Evolutionary conservation across 2,113 vertebrate species (phyloP).

Genomic region (Bostrychus sinensis): DNA sequence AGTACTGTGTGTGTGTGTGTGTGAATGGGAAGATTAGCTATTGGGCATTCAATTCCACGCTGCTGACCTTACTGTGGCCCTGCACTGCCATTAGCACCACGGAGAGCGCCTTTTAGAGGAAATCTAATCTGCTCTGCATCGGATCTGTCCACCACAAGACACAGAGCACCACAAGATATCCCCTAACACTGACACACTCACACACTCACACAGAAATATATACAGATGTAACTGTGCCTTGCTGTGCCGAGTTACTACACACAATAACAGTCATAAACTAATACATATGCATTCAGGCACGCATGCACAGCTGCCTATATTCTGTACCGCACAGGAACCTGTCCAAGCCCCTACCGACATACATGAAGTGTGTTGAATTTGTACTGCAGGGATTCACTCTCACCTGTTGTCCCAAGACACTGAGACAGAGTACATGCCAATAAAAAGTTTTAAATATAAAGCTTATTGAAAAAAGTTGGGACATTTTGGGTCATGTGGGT

Average conservation of each 20-base stretch:
- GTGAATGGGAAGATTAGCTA: conserved; percentile 52
- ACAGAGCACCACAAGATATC: conserved; percentile 60
- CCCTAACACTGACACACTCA: conserved; percentile 18
- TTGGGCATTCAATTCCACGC: conserved; percentile 64
- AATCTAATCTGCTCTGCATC: conserved; percentile 75
- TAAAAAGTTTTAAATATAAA: too few relatives aligned
- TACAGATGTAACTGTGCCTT: neutral
- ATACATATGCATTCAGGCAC: conserved; percentile 11
- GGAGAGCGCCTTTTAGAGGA: conserved; percentile 73
- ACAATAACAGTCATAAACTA: neutral
- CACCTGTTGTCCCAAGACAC: neutral
- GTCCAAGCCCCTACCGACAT: neutral
- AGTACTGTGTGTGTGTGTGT: conserved; percentile 8
- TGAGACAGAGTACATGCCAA: neutral
- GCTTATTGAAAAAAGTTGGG: too few relatives aligned
- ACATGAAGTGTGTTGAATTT: neutral
- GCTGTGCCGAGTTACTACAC: neutral
- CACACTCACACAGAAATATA: conserved; percentile 8
- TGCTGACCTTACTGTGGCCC: conserved; percentile 69
- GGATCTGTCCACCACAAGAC: conserved; percentile 64
- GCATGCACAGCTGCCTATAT: conserved; percentile 4
- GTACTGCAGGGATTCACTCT: neutral
- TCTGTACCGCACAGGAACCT: too few relatives aligned
- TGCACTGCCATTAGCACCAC: conserved; percentile 62
- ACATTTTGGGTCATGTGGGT: too few relatives aligned